A percentile compares a stretch with the other conserved stretches of the same genome.
phyloP scores from a whole-genome alignment of 2,888 invertebrate genomes.

The Melangyna quadrimaculata region DNA sequence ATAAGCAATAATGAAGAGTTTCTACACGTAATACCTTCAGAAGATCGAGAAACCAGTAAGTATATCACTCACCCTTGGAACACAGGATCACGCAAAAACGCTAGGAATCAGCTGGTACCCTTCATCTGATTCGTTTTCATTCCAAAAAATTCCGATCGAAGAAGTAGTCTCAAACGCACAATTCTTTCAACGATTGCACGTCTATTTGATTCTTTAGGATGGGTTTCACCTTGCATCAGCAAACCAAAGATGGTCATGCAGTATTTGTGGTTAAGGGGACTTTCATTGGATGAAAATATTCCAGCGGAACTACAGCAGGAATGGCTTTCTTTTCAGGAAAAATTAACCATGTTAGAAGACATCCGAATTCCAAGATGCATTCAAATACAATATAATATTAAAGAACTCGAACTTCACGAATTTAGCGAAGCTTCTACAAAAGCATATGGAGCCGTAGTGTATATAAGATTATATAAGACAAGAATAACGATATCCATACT shows the following conservation, averaged over 20 bases:
- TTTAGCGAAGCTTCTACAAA: constrained; percentile 43
- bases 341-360: neutral
- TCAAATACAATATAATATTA: neutral
- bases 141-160: neutral
- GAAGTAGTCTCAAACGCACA: neutral
- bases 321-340: constrained; percentile 2
- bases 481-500: neutral
- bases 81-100: neutral
- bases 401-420: constrained; percentile 17
- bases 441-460: constrained; percentile 27
- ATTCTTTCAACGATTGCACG: constrained; percentile 11
- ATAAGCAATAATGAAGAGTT: neutral
- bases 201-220: neutral
- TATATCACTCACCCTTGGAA: neutral
- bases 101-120: constrained; percentile 10
- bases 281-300: neutral
- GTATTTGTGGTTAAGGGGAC: neutral
- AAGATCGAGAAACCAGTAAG: neutral
- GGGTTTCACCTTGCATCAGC: neutral
- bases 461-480: constrained; percentile 3
- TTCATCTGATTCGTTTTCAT: neutral
- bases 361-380: constrained; percentile 10
- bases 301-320: neutral
- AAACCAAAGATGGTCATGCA: neutral
- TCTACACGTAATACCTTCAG: neutral